A percentile compares a stretch with the other conserved stretches of the same genome.
phyloP scores from a whole-genome alignment of 2,888 invertebrate species.

The Nesidiocoris tenuis region DNA sequence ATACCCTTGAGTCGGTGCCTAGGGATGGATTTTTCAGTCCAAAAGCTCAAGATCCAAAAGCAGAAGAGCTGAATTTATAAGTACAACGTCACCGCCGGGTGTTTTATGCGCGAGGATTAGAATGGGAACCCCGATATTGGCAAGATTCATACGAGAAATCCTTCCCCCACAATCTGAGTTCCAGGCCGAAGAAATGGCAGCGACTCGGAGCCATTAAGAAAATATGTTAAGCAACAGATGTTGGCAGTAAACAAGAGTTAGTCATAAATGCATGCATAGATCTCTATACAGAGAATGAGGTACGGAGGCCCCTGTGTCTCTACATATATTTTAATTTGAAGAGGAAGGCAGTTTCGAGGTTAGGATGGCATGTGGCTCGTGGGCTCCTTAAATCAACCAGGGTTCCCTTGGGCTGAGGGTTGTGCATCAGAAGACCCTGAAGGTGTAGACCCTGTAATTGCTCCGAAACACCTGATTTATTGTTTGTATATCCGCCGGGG shows the following conservation, averaged over 20 bases:
- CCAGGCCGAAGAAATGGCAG: neutral
- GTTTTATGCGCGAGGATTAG: no score
- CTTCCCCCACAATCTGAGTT: constrained; percentile 31
- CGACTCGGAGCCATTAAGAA: constrained; percentile 39
- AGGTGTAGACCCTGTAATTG: constrained; percentile 32
- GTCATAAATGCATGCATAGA: constrained; percentile 44
- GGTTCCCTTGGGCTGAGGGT: neutral
- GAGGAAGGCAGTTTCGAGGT: constrained; percentile 31
- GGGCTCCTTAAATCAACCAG: constrained; percentile 40
- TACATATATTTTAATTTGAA: constrained; percentile 45
- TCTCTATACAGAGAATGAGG: constrained; percentile 36
- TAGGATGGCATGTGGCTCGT: constrained; percentile 35
- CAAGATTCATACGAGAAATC: neutral
- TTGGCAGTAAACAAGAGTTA: constrained; percentile 44
- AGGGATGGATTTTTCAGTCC: no score
- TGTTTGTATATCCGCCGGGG: constrained; percentile 43
- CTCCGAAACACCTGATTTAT: constrained; percentile 45
- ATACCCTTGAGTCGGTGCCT: no score
- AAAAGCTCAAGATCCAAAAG: no score
- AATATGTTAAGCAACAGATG: constrained; percentile 44
- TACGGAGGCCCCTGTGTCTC: constrained; percentile 33
- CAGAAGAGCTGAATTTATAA: no score
- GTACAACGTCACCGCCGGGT: no score
- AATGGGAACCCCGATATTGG: no score
- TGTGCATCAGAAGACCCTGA: neutral